Percentiles rank a stretch among this genome's conserved stretches.
These are phyloP conservation scores for Podotricha telesiphe DNA, from an alignment of 2,888 invertebrate species.

Conservation along the genomic window DNA sequence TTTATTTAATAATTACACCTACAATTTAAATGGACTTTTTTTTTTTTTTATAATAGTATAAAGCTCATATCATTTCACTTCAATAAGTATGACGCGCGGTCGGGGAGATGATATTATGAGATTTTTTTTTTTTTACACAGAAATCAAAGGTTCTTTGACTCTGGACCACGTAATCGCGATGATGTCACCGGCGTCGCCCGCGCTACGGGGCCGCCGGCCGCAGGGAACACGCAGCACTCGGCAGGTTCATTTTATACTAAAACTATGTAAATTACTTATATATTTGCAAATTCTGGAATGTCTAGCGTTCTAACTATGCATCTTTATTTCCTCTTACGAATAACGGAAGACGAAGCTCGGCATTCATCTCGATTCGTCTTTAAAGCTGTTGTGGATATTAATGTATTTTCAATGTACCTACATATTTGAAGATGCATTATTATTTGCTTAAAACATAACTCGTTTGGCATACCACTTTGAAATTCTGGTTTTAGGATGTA, in stretches of 20 bases:
- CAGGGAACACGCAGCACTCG: conserved; percentile 27
- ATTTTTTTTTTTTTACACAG: not conserved
- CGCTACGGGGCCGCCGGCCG: conserved; percentile 38
- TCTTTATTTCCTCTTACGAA: not conserved
- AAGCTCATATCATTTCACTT: too few relatives aligned
- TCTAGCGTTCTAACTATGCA: conserved; percentile 6
- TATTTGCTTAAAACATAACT: not conserved
- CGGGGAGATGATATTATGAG: not conserved
- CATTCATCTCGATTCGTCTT: not conserved
- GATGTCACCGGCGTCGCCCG: conserved; percentile 63
- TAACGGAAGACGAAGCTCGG: not conserved
- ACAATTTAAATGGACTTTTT: too few relatives aligned
- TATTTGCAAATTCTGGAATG: conserved; percentile 22
- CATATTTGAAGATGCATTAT: conserved; percentile 1
- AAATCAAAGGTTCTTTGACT: conserved; percentile 50
- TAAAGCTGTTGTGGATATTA: not conserved
- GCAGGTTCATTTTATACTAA: conserved; percentile 18
- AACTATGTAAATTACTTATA: conserved; percentile 15
- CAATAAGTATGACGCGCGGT: too few relatives aligned
- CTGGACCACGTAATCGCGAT: conserved; percentile 64
- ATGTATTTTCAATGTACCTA: not conserved
- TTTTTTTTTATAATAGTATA: too few relatives aligned
- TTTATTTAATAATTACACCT: too few relatives aligned
- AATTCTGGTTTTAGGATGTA: not conserved
- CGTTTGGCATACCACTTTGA: not conserved